Evolutionary conservation across 2,888 invertebrate genomes (phyloP), one percentile per base, ranked within the genome.

Genomic region (Drosophila greeni): DNA sequence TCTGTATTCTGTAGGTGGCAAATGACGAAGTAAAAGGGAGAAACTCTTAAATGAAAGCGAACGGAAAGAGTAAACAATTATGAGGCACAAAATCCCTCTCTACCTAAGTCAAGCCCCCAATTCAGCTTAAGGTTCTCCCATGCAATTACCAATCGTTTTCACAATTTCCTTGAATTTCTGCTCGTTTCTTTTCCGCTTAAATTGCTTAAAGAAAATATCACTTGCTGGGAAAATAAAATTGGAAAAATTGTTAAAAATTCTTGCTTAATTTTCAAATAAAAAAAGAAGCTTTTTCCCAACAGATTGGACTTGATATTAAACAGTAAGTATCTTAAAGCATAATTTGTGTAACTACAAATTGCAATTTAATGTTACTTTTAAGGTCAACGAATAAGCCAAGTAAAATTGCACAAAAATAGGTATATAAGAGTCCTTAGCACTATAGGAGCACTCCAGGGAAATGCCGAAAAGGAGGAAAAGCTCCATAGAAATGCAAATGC

Each of bases 401-500:
- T 20, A 18, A n/a, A 7, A 39, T 43, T 16, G 16, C 9, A 31
- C 24, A 31, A 12, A 48, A 47, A 24, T 24, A 18, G 24, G 11
- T 40, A 33, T 26, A 42, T 42, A 36, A 52, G 12, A 24, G 52
- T 48, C 66, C 58, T 43, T 53, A 48, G 52, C 42, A 6, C 52
- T 55, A 60, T 58, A 74, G 65, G 74, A 75, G 74, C 75, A 72
- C 66, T 70, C 20, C 43, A 6, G 16, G 53, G 26, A 76, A 68
- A 65, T 72, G 67, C 60, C 69, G 61, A 73, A 75, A 74, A 43
- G 51, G 65, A 65, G 72, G 29, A 23, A 55, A 65, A 55, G 14
- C 24, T 42, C 42, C 55, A 66, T 71, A 56, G 51, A 60, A 76
- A 73, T 66, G 62, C 60, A 77, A 77, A 76, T 67, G 72, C 49